phyloP scores from a whole-genome alignment of 2,888 invertebrate genomes.

The Tenthredo livida region DNA sequence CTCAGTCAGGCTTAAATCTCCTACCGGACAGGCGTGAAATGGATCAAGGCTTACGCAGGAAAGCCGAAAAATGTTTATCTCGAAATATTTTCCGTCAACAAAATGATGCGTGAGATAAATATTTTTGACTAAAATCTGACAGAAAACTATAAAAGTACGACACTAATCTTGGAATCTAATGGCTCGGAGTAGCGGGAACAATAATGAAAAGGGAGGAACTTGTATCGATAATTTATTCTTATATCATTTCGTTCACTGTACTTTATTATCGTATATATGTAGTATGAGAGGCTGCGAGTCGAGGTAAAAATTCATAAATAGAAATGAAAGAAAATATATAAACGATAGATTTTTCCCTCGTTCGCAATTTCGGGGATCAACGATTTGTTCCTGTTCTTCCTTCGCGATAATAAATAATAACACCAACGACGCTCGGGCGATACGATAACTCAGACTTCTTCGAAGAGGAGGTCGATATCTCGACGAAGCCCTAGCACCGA shows the following conservation, averaged over 20 bases:
- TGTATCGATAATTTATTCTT: not conserved
- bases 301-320: constrained; percentile 1
- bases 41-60: constrained; percentile 1
- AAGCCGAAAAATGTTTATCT: not conserved
- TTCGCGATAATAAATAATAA: not conserved
- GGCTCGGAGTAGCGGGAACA: not conserved
- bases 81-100: not conserved
- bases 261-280: not conserved
- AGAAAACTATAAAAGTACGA: not conserved
- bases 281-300: not conserved
- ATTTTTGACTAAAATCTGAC: not conserved
- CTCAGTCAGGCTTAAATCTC: constrained; percentile 14
- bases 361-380: constrained; percentile 18
- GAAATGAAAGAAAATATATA: constrained; percentile 11
- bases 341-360: not conserved
- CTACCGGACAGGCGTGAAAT: constrained; percentile 13
- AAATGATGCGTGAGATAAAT: not conserved
- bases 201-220: not conserved
- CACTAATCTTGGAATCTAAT: not conserved
- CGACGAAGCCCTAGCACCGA: not conserved
- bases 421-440: not conserved
- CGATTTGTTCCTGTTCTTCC: not conserved
- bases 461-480: constrained; percentile 24
- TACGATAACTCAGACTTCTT: constrained; percentile 33
- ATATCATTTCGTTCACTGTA: not conserved